A percentile compares a stretch with the other conserved stretches of the same genome.
Conservation (phyloP, 2,888 invertebrate species). For the Chymomyza amoena region DNA sequence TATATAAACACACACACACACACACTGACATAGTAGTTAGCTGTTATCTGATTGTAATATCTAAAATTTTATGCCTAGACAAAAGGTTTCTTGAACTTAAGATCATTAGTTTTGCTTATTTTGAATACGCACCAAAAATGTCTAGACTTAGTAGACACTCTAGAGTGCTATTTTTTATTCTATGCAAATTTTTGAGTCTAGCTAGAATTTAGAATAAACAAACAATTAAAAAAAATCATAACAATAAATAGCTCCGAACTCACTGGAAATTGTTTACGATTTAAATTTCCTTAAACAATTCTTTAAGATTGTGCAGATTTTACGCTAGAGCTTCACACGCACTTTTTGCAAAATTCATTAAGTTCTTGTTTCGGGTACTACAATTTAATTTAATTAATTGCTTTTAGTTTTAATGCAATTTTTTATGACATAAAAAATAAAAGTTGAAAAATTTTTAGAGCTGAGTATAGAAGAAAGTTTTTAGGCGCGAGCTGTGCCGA, state of each 20-base stretch:
- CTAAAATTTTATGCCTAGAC: conserved; percentile 1
- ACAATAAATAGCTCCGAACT: neutral
- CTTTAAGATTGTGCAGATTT: conserved; percentile 37
- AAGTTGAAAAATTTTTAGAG: neutral
- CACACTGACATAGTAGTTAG: conserved; percentile 6
- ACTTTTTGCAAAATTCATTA: conserved; percentile 17
- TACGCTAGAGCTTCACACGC: conserved; percentile 51
- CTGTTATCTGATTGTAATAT: neutral
- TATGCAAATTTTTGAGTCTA: neutral
- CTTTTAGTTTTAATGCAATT: conserved; percentile 2
- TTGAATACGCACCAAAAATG: neutral
- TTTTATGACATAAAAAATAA: neutral
- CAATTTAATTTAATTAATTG: neutral
- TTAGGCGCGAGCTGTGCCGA: neutral
- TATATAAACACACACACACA: conserved; percentile 13
- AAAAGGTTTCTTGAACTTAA: neutral
- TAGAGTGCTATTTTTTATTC: neutral
- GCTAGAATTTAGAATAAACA: neutral
- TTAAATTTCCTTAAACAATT: conserved; percentile 53
- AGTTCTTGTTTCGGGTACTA: conserved; percentile 16
- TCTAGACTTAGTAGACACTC: neutral
- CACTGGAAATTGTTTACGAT: neutral
- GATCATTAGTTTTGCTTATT: neutral
- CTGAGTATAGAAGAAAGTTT: neutral
- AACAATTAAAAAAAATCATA: neutral